A percentile compares a stretch with the other conserved stretches of the same genome.
Conservation (phyloP, 2,888 invertebrate genomes). For the Drosophila atripex region DNA sequence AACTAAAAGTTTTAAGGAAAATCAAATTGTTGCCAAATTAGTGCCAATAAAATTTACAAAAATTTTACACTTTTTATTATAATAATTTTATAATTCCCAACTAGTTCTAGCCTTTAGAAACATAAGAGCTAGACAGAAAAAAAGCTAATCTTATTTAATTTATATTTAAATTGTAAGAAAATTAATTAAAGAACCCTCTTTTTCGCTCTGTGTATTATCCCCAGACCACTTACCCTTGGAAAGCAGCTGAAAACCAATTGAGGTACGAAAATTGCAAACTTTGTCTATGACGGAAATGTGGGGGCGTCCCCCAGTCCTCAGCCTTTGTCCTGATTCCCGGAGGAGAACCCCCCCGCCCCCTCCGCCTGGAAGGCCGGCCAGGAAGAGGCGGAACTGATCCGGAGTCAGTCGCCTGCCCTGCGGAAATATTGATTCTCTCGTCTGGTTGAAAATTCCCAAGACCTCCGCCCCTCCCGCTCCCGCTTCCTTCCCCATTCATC, state of each 20-base stretch:
- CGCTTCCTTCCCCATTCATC: neutral
- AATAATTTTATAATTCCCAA: too few species aligned
- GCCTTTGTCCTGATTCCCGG: slow-evolving; percentile 18
- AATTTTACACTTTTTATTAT: too few species aligned
- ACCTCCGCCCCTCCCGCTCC: neutral
- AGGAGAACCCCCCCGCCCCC: neutral
- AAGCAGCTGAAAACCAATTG: slow-evolving; percentile 56
- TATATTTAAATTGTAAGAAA: too few species aligned
- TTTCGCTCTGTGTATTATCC: slow-evolving; percentile 2
- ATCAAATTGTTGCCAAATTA: too few species aligned
- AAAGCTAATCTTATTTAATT: too few species aligned
- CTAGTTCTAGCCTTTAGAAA: too few species aligned
- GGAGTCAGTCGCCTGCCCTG: slow-evolving; percentile 43
- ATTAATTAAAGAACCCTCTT: too few species aligned
- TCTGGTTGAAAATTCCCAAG: slow-evolving; percentile 21
- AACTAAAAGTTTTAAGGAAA: too few species aligned
- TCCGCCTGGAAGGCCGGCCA: too few species aligned
- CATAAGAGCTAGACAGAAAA: too few species aligned
- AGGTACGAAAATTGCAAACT: slow-evolving; percentile 70
- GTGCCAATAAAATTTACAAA: too few species aligned
- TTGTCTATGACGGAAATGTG: slow-evolving; percentile 53
- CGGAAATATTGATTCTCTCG: slow-evolving; percentile 73
- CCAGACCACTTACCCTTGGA: too few species aligned
- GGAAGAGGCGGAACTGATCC: slow-evolving; percentile 9
- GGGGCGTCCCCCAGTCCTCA: neutral